These are phyloP conservation scores for Coptotermes formosanus DNA, from an alignment of 1,140 invertebrate species.

Conservation along the genomic window DNA sequence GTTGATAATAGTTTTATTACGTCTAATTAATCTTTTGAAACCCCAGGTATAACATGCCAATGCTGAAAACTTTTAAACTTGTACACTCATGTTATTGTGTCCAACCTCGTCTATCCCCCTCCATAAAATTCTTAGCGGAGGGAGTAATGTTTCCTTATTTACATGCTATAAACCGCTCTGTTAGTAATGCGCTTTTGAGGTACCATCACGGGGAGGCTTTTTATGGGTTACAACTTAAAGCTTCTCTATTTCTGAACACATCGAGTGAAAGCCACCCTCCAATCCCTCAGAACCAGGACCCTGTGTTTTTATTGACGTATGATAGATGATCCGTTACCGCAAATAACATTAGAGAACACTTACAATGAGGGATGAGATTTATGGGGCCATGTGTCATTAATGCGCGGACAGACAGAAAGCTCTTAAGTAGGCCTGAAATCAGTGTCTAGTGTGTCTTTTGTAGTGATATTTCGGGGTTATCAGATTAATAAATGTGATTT, in stretches of 20 bases:
- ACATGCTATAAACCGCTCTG: not conserved
- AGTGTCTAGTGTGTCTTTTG: no score
- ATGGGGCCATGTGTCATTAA: no score
- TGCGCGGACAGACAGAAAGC: no score
- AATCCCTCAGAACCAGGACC: not conserved
- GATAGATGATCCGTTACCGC: not conserved
- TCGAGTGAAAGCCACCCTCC: not conserved
- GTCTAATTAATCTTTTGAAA: no score
- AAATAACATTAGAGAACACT: constrained; percentile 5
- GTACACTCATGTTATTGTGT: not conserved
- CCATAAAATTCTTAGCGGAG: not conserved
- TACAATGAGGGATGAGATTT: not conserved
- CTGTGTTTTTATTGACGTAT: not conserved
- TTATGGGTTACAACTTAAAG: not conserved
- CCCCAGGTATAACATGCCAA: no score
- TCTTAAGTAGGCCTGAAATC: no score
- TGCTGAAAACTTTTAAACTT: no score
- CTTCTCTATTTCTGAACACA: not conserved
- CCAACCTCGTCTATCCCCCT: not conserved
- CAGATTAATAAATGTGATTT: no score
- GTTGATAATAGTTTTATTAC: no score
- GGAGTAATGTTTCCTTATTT: not conserved
- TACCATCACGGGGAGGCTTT: not conserved
- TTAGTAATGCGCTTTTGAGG: not conserved
- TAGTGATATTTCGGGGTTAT: no score